Evolutionary conservation across 2,113 vertebrate species (phyloP), one percentile per base, ranked within the genome.

Genomic region (Propithecus coquereli): DNA sequence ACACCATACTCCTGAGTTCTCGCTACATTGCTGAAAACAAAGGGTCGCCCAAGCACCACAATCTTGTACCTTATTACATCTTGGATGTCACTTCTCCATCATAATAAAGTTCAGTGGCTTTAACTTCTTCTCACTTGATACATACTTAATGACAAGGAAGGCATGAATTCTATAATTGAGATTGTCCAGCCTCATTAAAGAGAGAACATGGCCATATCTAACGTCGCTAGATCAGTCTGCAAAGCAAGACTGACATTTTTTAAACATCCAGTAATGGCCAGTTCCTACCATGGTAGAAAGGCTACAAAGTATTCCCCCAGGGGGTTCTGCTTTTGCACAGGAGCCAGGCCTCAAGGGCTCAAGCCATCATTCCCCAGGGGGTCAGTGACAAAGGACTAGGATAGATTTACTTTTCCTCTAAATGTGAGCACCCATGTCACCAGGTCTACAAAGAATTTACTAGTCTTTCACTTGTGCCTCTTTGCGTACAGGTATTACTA

Each of bases 361-460:
- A 43, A 45, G 27, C 9, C 37, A n/a, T 0, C 45, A 3, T 66
- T 25, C 34, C 27, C 37, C 8, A 2, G 25, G 25, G 37, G 14
- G 50, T 37, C 57, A 71, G 30, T 23, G 63, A 59, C 68, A 40
- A 54, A 40, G 32, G 27, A 57, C 70, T 57, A 7, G 2, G 4
- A 3, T 18, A 76, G 34, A 43, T 16, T 30, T 71, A 7, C 40
- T 87, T 66, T n/a, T 66, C 61, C 61, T 91, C 34, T n/a, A 12
- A 27, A n/a, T 30, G 3, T 43, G 65, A 93, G 70, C 12, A 45
- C 18, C 52, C 12, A 3, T 2, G 45, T 47, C 45, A 82, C 52
- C 47, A 83, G 9, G 23, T 40, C 66, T 16, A 45, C 7, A 17
- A 65, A 65, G 43, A 82, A 71, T 61, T 50, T 50, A 18, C 70